phyloP scores from a whole-genome alignment of 1,140 invertebrate species.

The Copidosoma floridanum region DNA sequence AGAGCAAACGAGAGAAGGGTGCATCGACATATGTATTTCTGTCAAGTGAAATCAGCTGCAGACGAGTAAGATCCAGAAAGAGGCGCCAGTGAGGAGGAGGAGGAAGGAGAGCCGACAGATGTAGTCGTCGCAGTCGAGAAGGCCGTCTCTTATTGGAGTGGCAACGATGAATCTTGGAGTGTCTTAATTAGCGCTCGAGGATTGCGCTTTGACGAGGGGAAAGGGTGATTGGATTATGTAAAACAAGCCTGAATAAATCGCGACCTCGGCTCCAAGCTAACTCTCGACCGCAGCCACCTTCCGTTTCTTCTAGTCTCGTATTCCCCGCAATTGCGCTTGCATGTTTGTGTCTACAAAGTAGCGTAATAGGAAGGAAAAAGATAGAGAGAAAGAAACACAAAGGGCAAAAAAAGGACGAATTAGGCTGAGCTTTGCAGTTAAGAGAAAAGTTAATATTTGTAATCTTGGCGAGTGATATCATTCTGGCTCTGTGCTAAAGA shows the following conservation, averaged over 20 bases:
- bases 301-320: no score
- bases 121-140: no score
- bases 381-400: background rate
- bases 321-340: no score
- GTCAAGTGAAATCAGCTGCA: no score
- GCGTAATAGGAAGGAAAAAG: background rate
- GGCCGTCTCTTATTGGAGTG: background rate
- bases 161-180: constrained; percentile 8
- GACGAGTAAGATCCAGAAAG: background rate
- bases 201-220: constrained; percentile 19
- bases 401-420: background rate
- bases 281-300: no score
- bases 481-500: no score
- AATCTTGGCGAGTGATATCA: no score
- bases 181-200: constrained; percentile 20
- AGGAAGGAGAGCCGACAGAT: background rate
- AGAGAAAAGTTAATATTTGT: constrained; percentile 15
- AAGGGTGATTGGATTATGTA: constrained; percentile 21
- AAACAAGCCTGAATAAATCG: constrained; percentile 21
- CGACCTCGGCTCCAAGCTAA: no score
- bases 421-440: background rate
- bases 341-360: no score
- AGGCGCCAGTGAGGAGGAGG: background rate
- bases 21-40: no score
- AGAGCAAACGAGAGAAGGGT: background rate